Evolutionary conservation across 2,888 invertebrate species (phyloP), one percentile per base, ranked within the genome.

Genomic region (Eupithecia subumbrata): DNA sequence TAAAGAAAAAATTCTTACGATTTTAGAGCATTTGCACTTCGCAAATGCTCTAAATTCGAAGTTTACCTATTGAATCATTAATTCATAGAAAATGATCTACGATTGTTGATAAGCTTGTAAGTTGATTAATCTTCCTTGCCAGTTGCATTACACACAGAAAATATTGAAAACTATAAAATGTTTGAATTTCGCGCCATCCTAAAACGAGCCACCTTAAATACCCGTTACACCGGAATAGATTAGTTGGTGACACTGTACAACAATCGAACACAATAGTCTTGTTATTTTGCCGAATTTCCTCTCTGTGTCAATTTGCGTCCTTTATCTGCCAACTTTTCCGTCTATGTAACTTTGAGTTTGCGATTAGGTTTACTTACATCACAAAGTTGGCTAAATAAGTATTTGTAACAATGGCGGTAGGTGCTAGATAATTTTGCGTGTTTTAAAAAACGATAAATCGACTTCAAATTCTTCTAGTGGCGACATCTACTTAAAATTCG

Each of bases 221-320:
- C 12, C n/a, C 25, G 22, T 60, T 60, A 60, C 60, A 14, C 25
- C 25, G 12, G 60, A n/a, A 60, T 22, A 60, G 12, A 60, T 60
- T 3, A 60, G 25, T 25, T 5, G 25, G 25, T 25, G 22, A 34
- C 4, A 64, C 30, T 37, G 34, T 34, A 34, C 18, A 72, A 45
- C 69, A 74, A 77, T 77, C 68, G 71, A 77, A 78, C 76, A 79
- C 78, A 80, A 79, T 81, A 72, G 77, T 64, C 81, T 81, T 82
- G 82, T 79, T 81, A 81, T 82, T 81, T 79, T 76, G 52, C 60
- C 68, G 71, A 70, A 71, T 76, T 76, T 75, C 48, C 67, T 76
- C 68, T 67, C 71, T 48, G 73, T 72, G 71, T 68, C 78, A 76
- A 80, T 76, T 76, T 52, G 76, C 78, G 75, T 75, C 77, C 72